Base-by-base conservation (phyloP, 2,797 vertebrate species). In the Coluber constrictor region DNA sequence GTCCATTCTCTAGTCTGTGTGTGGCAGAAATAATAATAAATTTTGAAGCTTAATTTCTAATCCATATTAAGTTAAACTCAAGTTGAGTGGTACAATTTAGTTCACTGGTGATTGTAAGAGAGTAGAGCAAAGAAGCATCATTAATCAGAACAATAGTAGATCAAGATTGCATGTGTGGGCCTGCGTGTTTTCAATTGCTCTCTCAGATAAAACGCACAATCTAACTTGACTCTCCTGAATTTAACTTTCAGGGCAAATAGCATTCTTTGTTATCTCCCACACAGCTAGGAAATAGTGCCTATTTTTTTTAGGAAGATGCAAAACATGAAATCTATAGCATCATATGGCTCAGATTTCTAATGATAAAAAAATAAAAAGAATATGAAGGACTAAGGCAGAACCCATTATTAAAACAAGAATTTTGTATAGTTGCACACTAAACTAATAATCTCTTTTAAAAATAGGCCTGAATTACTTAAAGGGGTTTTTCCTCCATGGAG, bases 211-310 rank as follows among this genome's bases (percentile, higher is more conserved):
- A 66, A n/a, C 27, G 5, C 57, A 15, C 47, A 86, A 32, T 37
- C 57, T 83, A 51, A 88, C 79, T 79, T 63, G 92, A 56, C 47
- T 79, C 47, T 90, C 90, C 13, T 88, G 90, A 90, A 91, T 55
- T 88, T 9, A 94, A 23, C 43, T 56, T 83, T 57, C 16, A 56
- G 25, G 47, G 32, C 70, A 89, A 56, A 63, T 11, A 87, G 56
- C 66, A 87, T 70, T 57, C 60, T 93, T 90, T 90, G 60, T 90
- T 57, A 25, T 74, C 23, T 86, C 59, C 51, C 16, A 56, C 66
- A 47, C n/a, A 63, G 32, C 47, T 61, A n/a, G 6, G 86, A 91
- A 27, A 61, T 88, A 23, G 43, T 63, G 10, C 51, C 47, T 91
- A 47, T 51, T 37, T 32, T 37, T 6, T 89, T 91, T 43, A 43